phyloP scores from a whole-genome alignment of 2,888 invertebrate species.

The Hypomecis atomaria region DNA sequence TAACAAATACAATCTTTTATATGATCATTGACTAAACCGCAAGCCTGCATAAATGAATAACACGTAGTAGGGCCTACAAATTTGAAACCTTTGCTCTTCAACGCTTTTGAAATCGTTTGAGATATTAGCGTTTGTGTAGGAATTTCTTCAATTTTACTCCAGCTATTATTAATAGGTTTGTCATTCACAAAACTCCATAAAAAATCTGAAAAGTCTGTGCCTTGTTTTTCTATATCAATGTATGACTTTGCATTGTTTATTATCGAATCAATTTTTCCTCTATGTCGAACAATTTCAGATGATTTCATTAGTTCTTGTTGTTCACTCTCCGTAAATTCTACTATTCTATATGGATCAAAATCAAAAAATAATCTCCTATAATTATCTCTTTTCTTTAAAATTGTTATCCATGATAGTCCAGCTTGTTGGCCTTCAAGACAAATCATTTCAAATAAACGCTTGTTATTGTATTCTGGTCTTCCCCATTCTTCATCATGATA shows the following conservation, averaged over 20 bases:
- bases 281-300: constrained; percentile 65
- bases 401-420: constrained; percentile 74
- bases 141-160: constrained; percentile 58
- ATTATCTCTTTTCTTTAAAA: constrained; percentile 70
- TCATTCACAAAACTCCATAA: constrained; percentile 71
- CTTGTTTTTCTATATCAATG: constrained; percentile 61
- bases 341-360: constrained; percentile 65
- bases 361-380: constrained; percentile 62
- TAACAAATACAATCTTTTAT: constrained; percentile 54
- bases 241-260: constrained; percentile 70
- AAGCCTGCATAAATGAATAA: constrained; percentile 79
- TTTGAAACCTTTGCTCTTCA: constrained; percentile 70
- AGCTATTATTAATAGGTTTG: constrained; percentile 62
- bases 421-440: constrained; percentile 80
- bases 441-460: constrained; percentile 71
- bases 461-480: constrained; percentile 59
- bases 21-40: constrained; percentile 77
- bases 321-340: constrained; percentile 52
- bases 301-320: constrained; percentile 51
- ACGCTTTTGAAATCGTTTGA: constrained; percentile 58
- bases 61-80: constrained; percentile 73
- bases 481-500: constrained; percentile 80
- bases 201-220: constrained; percentile 66
- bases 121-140: constrained; percentile 64
- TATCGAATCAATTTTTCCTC: constrained; percentile 69